These are phyloP conservation scores for Ochropacha duplaris DNA, from an alignment of 2,888 invertebrate genomes.

Conservation along the genomic window DNA sequence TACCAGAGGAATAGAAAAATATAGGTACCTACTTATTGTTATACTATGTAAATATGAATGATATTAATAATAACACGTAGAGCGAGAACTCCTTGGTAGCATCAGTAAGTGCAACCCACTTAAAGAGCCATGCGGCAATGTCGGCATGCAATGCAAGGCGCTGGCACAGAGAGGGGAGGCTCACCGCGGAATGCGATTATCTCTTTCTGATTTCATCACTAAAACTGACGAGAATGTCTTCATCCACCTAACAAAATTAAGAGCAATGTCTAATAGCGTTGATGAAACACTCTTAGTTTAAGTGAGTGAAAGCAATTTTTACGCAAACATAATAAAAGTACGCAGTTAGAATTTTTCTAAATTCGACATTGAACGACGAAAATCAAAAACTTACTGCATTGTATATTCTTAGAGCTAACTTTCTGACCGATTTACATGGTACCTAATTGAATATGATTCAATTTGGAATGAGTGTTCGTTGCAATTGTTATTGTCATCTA, in stretches of 20 bases:
- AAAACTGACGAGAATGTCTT: constrained; percentile 40
- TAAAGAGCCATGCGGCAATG: constrained; percentile 35
- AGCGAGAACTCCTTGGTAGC: constrained; percentile 6
- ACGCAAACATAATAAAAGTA: constrained; percentile 2
- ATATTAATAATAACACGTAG: not conserved
- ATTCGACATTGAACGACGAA: not conserved
- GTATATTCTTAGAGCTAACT: constrained; percentile 40
- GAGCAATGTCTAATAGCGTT: constrained; percentile 28
- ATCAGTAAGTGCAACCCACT: constrained; percentile 43
- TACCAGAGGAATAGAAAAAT: too few species aligned
- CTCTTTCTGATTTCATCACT: constrained; percentile 61
- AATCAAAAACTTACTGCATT: constrained; percentile 8
- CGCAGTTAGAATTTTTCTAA: not conserved
- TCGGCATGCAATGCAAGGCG: constrained; percentile 53
- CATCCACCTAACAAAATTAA: constrained; percentile 39
- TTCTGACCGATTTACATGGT: constrained; percentile 60
- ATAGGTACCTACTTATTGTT: not conserved
- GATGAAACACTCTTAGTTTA: not conserved
- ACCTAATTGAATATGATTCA: constrained; percentile 66
- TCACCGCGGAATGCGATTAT: constrained; percentile 71
- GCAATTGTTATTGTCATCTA: constrained; percentile 39
- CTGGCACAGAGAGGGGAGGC: constrained; percentile 45
- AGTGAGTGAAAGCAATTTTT: not conserved
- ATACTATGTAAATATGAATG: not conserved
- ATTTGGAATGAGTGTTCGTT: constrained; percentile 55